These are phyloP conservation scores for Rhopalosiphum nymphaeae DNA, from an alignment of 2,888 invertebrate genomes.

Conservation along the genomic window DNA sequence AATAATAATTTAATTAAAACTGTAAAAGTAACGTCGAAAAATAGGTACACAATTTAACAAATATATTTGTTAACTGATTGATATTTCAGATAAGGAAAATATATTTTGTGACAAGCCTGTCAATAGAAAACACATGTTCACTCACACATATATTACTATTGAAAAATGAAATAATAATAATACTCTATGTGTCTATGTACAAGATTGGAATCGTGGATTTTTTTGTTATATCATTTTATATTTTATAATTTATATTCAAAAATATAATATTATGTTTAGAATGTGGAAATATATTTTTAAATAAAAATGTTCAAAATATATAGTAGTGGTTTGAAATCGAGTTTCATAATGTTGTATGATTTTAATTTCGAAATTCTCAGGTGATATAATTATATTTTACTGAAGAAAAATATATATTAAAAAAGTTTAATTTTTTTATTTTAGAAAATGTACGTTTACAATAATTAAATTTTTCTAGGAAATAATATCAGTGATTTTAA, in stretches of 20 bases:
- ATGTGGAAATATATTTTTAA: neutral
- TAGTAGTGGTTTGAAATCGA: neutral
- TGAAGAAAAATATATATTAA: neutral
- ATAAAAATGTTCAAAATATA: neutral
- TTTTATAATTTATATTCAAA: neutral
- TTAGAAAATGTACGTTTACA: neutral
- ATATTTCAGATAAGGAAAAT: neutral
- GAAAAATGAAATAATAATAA: neutral
- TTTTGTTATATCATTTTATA: neutral
- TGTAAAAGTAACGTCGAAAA: neutral
- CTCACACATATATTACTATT: neutral
- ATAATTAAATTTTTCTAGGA: neutral
- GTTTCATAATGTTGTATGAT: neutral
- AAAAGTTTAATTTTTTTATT: neutral
- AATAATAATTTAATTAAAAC: neutral
- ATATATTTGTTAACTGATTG: neutral
- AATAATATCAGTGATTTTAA: neutral
- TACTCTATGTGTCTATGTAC: neutral
- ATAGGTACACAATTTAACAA: neutral
- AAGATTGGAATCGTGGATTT: neutral
- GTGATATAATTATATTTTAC: neutral
- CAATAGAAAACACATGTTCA: neutral
- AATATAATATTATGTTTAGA: neutral
- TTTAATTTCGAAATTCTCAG: neutral
- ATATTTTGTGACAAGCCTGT: neutral